These are phyloP conservation scores for Sandelia bainsii DNA, from an alignment of 2,797 vertebrate species.

Conservation along the genomic window DNA sequence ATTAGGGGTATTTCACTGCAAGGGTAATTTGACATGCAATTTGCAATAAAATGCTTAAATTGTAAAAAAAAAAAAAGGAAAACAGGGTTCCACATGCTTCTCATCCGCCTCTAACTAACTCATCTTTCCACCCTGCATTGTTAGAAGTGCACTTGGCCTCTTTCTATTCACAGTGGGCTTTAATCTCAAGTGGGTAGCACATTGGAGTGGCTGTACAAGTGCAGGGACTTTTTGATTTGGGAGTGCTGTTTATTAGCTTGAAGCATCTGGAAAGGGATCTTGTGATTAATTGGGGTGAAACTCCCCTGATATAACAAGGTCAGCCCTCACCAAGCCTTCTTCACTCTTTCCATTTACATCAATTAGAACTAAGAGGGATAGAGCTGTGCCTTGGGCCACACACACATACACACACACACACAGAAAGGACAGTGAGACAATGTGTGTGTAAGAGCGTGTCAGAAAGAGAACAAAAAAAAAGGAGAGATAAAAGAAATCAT, in stretches of 20 bases:
- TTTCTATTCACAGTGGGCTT: conserved; percentile 66
- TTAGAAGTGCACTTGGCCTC: conserved; percentile 65
- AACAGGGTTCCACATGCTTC: conserved; percentile 30
- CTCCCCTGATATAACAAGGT: conserved; percentile 90
- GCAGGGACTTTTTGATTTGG: conserved; percentile 78
- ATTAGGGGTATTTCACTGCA: conserved; percentile 78
- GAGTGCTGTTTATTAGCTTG: conserved; percentile 89
- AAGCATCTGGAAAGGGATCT: conserved; percentile 88
- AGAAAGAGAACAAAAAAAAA: conserved; percentile 10
- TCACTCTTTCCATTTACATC: conserved; percentile 90
- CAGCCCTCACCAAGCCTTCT: conserved; percentile 85
- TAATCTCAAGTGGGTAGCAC: conserved; percentile 75
- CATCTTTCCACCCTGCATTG: conserved; percentile 55
- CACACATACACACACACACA: conserved; percentile 25
- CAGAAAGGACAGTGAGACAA: conserved; percentile 27
- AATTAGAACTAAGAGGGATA: conserved; percentile 89
- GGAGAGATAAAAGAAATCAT: conserved; percentile 30
- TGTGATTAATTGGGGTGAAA: conserved; percentile 97
- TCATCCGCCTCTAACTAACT: conserved; percentile 70
- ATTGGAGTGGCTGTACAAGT: conserved; percentile 77
- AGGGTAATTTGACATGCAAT: conserved; percentile 82
- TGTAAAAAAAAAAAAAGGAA: conserved; percentile 26
- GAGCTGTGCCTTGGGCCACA: conserved; percentile 65
- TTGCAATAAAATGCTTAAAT: conserved; percentile 76
- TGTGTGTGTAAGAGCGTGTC: conserved; percentile 25